phyloP scores from a whole-genome alignment of 2,888 invertebrate species.

The Falcaria lacertinaria region DNA sequence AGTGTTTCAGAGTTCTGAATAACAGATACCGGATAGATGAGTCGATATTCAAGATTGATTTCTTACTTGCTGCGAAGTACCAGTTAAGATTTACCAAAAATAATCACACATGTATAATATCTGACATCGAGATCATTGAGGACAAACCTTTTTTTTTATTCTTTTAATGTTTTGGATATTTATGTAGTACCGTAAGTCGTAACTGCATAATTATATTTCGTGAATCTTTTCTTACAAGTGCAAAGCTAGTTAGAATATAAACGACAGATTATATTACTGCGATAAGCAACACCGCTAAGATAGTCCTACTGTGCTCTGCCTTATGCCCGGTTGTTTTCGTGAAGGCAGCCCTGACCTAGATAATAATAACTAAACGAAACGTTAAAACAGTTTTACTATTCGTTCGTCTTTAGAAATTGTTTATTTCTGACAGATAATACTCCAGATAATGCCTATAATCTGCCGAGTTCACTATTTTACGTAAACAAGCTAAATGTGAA shows the following conservation, averaged over 20 bases:
- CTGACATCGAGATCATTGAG: too few species aligned
- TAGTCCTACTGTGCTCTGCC: constrained; percentile 18
- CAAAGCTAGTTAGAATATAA: too few species aligned
- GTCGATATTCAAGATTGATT: not conserved
- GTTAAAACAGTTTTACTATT: not conserved
- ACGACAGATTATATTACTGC: constrained; percentile 14
- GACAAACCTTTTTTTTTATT: too few species aligned
- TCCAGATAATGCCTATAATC: not conserved
- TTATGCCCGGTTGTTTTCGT: constrained; percentile 23
- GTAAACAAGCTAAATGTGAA: not conserved
- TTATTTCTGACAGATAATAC: not conserved
- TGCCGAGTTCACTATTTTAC: not conserved
- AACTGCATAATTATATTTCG: too few species aligned
- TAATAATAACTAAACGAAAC: constrained; percentile 6
- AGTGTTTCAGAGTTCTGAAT: not conserved
- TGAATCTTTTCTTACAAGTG: too few species aligned
- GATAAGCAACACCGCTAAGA: constrained; percentile 10
- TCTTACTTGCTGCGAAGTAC: too few species aligned
- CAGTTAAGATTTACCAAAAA: too few species aligned
- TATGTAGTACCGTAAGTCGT: too few species aligned
- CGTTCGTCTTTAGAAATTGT: not conserved
- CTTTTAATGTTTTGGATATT: too few species aligned
- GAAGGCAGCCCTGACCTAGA: constrained; percentile 31
- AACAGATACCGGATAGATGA: not conserved
- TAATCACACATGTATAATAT: too few species aligned